Percentiles rank a stretch among this genome's conserved stretches.
Conservation (phyloP, 2,113 vertebrate genomes). For the Indicator maculatus region DNA sequence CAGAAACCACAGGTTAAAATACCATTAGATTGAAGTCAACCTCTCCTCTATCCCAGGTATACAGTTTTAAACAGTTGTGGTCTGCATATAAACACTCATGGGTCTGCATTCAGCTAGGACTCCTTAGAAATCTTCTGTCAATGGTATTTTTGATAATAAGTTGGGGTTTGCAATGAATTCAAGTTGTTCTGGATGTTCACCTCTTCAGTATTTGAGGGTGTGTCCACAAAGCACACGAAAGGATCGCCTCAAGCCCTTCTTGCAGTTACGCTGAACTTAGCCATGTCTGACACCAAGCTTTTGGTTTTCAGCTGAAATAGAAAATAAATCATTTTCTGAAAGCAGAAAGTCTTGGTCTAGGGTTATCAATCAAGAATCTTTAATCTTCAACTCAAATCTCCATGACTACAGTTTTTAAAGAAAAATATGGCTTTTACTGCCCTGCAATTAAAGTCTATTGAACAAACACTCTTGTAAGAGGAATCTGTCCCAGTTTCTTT, state of each 20-base stretch:
- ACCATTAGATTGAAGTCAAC: conserved; percentile 26
- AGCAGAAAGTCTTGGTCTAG: not conserved
- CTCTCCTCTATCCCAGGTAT: not conserved
- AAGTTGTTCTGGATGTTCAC: not conserved
- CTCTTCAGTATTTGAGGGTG: not conserved
- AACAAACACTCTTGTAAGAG: not conserved
- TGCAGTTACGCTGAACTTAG: not conserved
- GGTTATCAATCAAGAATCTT: not conserved
- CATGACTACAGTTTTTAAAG: not conserved
- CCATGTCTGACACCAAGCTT: not conserved
- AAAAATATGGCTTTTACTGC: not conserved
- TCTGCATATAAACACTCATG: not conserved
- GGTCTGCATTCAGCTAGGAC: conserved; percentile 20
- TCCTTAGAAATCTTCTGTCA: not conserved
- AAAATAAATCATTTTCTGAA: not conserved
- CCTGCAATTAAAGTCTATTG: not conserved
- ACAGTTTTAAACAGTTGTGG: conserved; percentile 16
- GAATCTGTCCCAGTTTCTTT: not conserved
- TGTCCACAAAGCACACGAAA: not conserved
- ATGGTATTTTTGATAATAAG: not conserved
- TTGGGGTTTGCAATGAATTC: not conserved
- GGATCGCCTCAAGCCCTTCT: not conserved
- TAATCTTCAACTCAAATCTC: not conserved
- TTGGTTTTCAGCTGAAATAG: not conserved
- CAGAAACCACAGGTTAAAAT: conserved; percentile 32